Percentiles rank a stretch among this genome's conserved stretches.
Conservation (phyloP, 2,797 vertebrate species). For the Coendou prehensilis region DNA sequence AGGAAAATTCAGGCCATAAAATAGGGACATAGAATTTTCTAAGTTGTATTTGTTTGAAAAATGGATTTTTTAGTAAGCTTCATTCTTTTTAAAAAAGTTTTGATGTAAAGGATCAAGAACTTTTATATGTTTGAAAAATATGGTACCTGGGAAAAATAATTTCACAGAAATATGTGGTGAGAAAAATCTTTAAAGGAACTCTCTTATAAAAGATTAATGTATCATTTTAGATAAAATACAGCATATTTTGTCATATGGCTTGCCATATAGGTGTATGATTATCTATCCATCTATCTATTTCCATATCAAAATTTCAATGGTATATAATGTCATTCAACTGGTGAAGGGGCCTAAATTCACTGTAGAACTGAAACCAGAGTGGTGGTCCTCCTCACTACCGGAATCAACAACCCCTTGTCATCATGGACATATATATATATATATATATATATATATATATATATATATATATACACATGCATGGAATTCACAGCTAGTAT, state of each 20-base stretch:
- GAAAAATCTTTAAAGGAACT: not conserved
- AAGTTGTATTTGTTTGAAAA: not conserved
- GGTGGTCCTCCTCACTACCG: fast-evolving
- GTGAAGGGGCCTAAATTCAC: not conserved
- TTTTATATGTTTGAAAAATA: not conserved
- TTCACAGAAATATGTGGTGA: not conserved
- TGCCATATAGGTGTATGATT: not conserved
- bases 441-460: fast-evolving
- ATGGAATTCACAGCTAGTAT: not conserved
- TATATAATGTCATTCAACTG: no score
- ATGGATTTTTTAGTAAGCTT: not conserved
- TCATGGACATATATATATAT: no score
- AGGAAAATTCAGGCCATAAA: not conserved
- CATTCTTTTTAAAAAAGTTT: not conserved
- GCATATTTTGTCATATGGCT: not conserved
- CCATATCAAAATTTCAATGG: not conserved
- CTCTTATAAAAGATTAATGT: not conserved
- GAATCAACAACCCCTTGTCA: no score
- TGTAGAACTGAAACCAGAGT: not conserved
- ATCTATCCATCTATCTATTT: not conserved
- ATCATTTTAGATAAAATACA: not conserved
- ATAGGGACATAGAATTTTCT: not conserved
- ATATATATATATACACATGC: fast-evolving
- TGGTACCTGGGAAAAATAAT: not conserved
- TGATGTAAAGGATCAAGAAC: not conserved